These are phyloP conservation scores for Corynorhinus townsendii DNA, from an alignment of 2,113 vertebrate species.

Conservation along the genomic window DNA sequence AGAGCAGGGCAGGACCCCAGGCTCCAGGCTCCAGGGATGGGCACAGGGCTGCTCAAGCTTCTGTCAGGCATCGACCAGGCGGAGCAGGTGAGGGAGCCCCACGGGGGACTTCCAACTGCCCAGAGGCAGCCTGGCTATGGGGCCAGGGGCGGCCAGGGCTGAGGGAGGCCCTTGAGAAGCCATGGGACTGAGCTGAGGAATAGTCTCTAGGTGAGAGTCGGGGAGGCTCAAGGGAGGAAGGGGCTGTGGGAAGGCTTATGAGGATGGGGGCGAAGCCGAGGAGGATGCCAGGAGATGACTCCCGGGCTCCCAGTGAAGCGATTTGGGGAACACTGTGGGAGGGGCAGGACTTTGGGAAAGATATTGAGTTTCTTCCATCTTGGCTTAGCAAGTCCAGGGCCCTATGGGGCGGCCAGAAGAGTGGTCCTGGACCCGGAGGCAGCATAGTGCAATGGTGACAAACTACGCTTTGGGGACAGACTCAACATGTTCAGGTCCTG, in stretches of 20 bases:
- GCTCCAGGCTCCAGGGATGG: background rate
- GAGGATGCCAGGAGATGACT: background rate
- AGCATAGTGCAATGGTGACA: background rate
- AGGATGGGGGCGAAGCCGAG: background rate
- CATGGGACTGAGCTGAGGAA: background rate
- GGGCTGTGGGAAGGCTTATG: background rate
- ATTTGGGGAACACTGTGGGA: background rate
- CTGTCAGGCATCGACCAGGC: background rate
- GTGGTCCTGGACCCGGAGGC: background rate
- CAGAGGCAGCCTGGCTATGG: background rate
- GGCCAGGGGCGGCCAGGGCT: background rate
- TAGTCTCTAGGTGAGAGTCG: background rate
- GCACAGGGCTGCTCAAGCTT: conserved; percentile 39
- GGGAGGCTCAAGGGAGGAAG: rapidly evolving
- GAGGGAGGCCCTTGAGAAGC: background rate
- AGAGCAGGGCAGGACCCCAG: background rate
- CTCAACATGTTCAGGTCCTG: background rate
- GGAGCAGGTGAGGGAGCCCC: conserved; percentile 29
- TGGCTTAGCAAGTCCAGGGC: background rate
- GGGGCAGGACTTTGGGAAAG: background rate
- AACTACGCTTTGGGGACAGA: background rate
- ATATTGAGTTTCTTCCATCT: background rate
- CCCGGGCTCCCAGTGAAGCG: background rate
- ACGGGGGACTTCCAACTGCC: background rate
- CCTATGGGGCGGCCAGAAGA: background rate